These are phyloP conservation scores for Montifringilla adamsi DNA, from an alignment of 2,113 vertebrate species.

Conservation along the genomic window DNA sequence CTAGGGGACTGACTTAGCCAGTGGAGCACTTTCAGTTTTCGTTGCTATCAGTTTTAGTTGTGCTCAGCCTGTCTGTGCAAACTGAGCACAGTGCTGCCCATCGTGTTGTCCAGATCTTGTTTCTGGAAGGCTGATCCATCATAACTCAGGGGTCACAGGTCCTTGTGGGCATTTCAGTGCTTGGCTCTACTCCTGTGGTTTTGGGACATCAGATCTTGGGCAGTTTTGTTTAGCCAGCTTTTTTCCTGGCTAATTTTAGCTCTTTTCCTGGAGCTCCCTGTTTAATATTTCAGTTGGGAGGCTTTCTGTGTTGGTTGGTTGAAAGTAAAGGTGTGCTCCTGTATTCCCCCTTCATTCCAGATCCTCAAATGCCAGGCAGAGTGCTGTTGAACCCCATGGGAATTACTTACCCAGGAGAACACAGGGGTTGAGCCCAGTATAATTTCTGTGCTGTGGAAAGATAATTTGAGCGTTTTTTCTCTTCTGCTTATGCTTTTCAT, in stretches of 20 bases:
- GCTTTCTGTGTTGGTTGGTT: neutral
- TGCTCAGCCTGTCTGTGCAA: neutral
- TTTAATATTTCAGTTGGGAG: neutral
- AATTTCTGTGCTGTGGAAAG: neutral
- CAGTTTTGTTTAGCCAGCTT: neutral
- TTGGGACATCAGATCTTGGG: neutral
- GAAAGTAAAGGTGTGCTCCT: neutral
- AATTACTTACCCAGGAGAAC: neutral
- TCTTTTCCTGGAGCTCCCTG: neutral
- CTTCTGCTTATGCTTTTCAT: neutral
- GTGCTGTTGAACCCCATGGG: accelerated
- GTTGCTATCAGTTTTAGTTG: neutral
- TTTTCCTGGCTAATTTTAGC: neutral
- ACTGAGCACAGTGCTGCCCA: neutral
- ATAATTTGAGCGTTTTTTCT: neutral
- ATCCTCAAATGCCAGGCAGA: neutral
- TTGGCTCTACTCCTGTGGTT: neutral
- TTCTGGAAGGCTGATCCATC: neutral
- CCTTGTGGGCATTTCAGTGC: neutral
- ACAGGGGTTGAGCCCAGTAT: neutral
- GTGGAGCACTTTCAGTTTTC: neutral
- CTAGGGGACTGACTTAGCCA: neutral
- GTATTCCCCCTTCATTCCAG: neutral
- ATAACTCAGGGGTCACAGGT: neutral
- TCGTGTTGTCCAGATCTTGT: neutral